Evolutionary conservation across 2,797 vertebrate genomes (phyloP).

Genomic region (Saxicola maurus): DNA sequence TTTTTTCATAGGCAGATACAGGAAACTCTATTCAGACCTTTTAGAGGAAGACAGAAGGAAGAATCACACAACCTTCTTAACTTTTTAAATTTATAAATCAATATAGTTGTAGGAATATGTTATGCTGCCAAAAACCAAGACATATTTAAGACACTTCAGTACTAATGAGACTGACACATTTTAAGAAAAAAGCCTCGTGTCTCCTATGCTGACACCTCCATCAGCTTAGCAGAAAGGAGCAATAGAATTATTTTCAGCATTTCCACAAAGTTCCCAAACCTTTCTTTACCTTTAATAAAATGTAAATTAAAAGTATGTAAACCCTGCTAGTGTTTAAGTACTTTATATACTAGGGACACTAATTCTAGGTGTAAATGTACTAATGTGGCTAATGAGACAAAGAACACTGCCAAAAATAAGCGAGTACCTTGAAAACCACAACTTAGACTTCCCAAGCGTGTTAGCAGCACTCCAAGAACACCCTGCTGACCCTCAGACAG

Average conservation of each 20-base stretch:
- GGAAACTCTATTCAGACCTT: accelerated
- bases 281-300: neutral
- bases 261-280: neutral
- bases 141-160: neutral
- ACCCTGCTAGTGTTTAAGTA: neutral
- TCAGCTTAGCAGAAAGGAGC: neutral
- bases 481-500: neutral
- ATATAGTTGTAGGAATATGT: neutral
- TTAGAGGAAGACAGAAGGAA: neutral
- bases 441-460: neutral
- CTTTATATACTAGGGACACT: neutral
- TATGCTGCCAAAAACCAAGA: neutral
- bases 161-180: accelerated
- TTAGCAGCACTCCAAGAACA: neutral
- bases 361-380: neutral
- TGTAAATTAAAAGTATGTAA: neutral
- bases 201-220: neutral
- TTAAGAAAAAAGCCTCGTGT: neutral
- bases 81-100: neutral
- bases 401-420: neutral
- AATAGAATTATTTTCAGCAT: neutral
- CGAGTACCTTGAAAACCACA: neutral
- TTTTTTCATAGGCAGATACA: neutral
- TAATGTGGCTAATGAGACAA: neutral
- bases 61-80: neutral